A percentile compares a stretch with the other conserved stretches of the same genome.
Evolutionary conservation across 2,888 invertebrate species (phyloP).

Genomic region (Nycteola revayana): DNA sequence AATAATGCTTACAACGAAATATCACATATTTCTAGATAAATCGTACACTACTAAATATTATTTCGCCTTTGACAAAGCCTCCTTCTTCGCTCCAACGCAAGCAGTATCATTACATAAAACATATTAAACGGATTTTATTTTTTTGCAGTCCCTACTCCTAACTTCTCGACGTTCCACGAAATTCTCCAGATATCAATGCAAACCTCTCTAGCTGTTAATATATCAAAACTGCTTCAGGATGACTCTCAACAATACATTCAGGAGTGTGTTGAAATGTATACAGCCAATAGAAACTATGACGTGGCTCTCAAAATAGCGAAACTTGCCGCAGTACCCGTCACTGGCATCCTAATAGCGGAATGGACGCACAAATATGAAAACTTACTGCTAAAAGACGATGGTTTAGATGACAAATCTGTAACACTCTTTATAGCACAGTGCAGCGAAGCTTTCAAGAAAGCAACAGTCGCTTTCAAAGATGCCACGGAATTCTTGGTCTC

Average conservation of each 20-base stretch:
- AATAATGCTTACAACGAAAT: too few species aligned
- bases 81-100: too few species aligned
- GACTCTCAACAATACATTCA: constrained; percentile 70
- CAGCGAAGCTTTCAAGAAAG: constrained; percentile 82
- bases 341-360: constrained; percentile 78
- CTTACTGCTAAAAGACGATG: constrained; percentile 49
- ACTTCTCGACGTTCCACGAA: constrained; percentile 63
- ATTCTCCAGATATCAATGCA: constrained; percentile 82
- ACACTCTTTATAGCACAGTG: constrained; percentile 82
- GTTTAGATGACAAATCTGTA: constrained; percentile 58
- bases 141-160: constrained; percentile 69
- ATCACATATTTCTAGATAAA: too few species aligned
- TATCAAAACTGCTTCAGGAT: constrained; percentile 68
- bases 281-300: constrained; percentile 73
- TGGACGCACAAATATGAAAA: constrained; percentile 78
- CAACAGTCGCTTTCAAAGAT: constrained; percentile 82
- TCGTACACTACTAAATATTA: too few species aligned
- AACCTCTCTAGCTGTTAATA: constrained; percentile 77
- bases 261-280: constrained; percentile 79
- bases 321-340: constrained; percentile 68
- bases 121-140: background rate
- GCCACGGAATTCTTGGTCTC: constrained; percentile 84
- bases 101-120: too few species aligned
- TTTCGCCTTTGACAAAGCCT: too few species aligned
- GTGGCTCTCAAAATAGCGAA: constrained; percentile 83